phyloP scores from a whole-genome alignment of 2,113 vertebrate species.

The Anhinga anhinga region DNA sequence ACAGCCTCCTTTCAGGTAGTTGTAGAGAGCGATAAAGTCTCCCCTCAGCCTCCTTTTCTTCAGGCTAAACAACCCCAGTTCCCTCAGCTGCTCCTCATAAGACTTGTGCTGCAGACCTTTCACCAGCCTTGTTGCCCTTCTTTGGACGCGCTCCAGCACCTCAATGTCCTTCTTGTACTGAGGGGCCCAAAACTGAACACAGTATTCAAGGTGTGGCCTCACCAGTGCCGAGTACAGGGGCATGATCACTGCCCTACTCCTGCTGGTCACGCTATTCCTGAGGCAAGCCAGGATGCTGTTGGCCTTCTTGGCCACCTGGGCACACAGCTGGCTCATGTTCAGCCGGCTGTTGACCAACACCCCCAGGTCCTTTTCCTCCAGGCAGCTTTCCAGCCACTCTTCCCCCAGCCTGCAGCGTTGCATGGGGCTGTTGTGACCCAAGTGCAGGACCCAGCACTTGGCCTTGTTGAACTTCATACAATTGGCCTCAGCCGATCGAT shows the following conservation, averaged over 20 bases:
- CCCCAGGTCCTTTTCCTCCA: neutral
- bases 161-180: neutral
- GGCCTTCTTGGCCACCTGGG: neutral
- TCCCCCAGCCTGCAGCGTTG: no score
- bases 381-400: neutral
- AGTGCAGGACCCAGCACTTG: neutral
- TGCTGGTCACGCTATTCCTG: neutral
- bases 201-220: accelerated
- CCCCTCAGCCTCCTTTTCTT: neutral
- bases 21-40: neutral
- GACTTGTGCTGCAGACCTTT: neutral
- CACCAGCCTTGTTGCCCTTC: accelerated
- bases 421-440: neutral
- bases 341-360: neutral
- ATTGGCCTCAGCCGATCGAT: neutral
- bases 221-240: neutral
- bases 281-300: neutral
- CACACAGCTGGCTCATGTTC: neutral
- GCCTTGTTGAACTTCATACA: neutral
- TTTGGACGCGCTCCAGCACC: neutral
- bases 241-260: neutral
- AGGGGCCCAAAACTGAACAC: neutral
- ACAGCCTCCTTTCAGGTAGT: neutral
- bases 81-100: neutral
- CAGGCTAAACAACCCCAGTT: neutral